phyloP scores from a whole-genome alignment of 2,888 invertebrate genomes.

The Atrina japonica region DNA sequence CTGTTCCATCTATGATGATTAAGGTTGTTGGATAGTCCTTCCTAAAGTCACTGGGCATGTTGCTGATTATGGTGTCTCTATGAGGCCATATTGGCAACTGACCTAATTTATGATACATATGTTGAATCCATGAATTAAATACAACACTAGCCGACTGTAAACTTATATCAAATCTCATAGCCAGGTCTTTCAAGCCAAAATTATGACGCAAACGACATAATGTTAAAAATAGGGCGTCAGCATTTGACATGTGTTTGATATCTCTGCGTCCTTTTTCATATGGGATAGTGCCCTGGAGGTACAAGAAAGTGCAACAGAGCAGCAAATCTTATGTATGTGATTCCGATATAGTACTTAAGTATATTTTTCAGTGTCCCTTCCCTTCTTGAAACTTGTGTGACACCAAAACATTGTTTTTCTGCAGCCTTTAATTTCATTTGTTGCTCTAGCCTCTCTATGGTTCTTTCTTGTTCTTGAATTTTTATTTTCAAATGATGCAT shows the following conservation, averaged over 20 bases:
- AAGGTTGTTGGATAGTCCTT: constrained; percentile 47
- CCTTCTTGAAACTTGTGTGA: constrained; percentile 1
- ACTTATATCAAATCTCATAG: constrained; percentile 32
- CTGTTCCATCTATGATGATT: constrained; percentile 49
- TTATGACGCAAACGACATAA: constrained; percentile 31
- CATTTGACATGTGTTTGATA: constrained; percentile 20
- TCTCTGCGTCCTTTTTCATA: constrained; percentile 7
- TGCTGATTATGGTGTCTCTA: constrained; percentile 30
- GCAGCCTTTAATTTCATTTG: no score
- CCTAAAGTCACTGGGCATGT: constrained; percentile 47
- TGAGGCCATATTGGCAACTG: constrained; percentile 44
- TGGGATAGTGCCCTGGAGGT: constrained; percentile 5
- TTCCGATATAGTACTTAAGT: constrained; percentile 31
- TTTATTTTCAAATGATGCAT: constrained; percentile 3
- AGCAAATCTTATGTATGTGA: constrained; percentile 27
- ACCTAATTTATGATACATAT: constrained; percentile 49
- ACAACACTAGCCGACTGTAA: constrained; percentile 37
- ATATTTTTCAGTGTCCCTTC: constrained; percentile 6
- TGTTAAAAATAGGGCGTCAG: constrained; percentile 40
- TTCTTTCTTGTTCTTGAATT: constrained; percentile 2
- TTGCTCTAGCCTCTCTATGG: background rate
- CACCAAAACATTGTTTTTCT: background rate
- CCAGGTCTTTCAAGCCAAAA: constrained; percentile 32
- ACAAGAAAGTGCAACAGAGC: constrained; percentile 38
- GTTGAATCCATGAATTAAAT: constrained; percentile 45